A percentile compares a stretch with the other conserved stretches of the same genome.
These are phyloP conservation scores for Aotus griseimembra DNA, from an alignment of 2,797 vertebrate species.

Conservation along the genomic window DNA sequence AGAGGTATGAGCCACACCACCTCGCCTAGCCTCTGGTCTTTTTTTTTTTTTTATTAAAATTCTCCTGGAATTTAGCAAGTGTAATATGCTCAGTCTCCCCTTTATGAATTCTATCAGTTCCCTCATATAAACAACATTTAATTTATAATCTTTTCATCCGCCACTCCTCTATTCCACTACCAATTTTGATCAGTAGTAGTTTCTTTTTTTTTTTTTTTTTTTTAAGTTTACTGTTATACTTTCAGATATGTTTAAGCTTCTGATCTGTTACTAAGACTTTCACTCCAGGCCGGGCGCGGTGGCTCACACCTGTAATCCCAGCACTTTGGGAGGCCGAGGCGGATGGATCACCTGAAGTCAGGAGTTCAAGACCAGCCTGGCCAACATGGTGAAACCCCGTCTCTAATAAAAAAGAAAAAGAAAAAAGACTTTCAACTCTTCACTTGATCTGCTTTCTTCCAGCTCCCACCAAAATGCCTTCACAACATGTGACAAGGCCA, in stretches of 20 bases:
- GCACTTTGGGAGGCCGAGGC: no score
- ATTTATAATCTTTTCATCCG: neutral
- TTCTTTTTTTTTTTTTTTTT: neutral
- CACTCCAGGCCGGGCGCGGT: no score
- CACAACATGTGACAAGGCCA: neutral
- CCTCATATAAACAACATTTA: neutral
- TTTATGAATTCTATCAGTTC: slow-evolving; percentile 1
- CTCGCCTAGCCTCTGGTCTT: neutral
- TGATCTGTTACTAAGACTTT: neutral
- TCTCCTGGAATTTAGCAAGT: neutral
- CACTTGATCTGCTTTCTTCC: neutral
- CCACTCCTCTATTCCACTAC: neutral
- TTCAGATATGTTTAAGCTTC: neutral
- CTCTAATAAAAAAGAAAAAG: no score
- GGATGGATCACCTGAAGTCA: no score
- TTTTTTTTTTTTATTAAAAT: neutral
- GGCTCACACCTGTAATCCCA: no score
- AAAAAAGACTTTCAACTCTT: neutral
- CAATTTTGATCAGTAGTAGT: neutral
- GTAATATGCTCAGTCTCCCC: neutral
- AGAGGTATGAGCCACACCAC: neutral
- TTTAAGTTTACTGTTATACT: neutral
- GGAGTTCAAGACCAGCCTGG: no score
- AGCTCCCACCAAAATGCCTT: neutral
- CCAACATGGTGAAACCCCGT: no score